Conservation (phyloP, 2,888 invertebrate genomes). For the Hybos culiciformis region DNA sequence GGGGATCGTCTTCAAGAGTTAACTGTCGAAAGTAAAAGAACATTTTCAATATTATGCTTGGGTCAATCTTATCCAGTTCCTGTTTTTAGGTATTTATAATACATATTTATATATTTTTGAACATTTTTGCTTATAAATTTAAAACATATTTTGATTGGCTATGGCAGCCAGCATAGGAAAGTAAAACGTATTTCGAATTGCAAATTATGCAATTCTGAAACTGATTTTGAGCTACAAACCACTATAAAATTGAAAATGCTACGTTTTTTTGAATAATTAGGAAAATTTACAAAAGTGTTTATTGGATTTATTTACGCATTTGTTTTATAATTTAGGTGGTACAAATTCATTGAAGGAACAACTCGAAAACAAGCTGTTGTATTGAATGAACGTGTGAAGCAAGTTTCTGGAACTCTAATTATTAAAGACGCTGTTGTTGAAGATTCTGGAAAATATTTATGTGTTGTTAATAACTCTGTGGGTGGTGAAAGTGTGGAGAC, state of each 20-base stretch:
- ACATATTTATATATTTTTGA: background rate
- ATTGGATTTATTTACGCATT: too few relatives aligned
- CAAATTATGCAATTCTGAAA: too few relatives aligned
- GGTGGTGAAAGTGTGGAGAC: constrained; percentile 90
- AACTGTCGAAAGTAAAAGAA: constrained; percentile 33
- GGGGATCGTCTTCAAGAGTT: constrained; percentile 42
- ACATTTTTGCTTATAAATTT: constrained; percentile 8
- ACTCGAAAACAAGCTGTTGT: constrained; percentile 78
- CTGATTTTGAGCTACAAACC: too few relatives aligned
- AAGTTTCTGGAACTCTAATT: constrained; percentile 86
- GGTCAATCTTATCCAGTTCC: constrained; percentile 65
- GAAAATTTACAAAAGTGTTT: too few relatives aligned
- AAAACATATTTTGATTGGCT: background rate
- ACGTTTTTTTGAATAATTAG: too few relatives aligned
- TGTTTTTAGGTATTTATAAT: constrained; percentile 50
- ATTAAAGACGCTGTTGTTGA: constrained; percentile 82
- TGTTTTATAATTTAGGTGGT: constrained; percentile 61
- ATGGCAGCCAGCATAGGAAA: too few relatives aligned
- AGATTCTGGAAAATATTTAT: constrained; percentile 88
- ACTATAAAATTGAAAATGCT: too few relatives aligned
- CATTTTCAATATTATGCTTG: constrained; percentile 54
- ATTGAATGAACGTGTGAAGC: constrained; percentile 76
- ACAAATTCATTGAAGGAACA: constrained; percentile 81
- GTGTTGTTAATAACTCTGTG: constrained; percentile 88
- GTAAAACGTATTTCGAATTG: too few relatives aligned